Conservation (phyloP, 2,113 vertebrate genomes). For the Hippocampus comes region DNA sequence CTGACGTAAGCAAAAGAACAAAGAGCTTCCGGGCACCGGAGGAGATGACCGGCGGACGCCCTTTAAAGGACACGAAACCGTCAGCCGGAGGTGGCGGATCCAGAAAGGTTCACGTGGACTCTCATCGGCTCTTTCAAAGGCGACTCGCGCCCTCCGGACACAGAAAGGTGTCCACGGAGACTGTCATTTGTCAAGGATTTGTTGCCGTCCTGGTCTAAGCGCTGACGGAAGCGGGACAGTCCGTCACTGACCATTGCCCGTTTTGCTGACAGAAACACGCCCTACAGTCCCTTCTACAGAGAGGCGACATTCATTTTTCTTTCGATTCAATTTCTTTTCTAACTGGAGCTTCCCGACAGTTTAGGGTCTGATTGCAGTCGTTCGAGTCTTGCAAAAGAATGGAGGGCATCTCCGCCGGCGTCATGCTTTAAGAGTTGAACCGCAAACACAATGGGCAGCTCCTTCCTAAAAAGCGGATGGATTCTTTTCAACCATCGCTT, state of each 20-base stretch:
- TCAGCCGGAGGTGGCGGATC: not conserved
- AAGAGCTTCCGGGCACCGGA: too few relatives aligned
- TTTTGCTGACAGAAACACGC: too few relatives aligned
- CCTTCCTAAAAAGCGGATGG: conserved; percentile 37
- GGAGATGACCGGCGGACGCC: too few relatives aligned
- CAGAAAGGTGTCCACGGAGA: too few relatives aligned
- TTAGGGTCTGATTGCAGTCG: not conserved
- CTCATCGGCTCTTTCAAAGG: not conserved
- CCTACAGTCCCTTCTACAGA: too few relatives aligned
- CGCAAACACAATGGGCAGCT: conserved; percentile 46
- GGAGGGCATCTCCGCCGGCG: conserved; percentile 21
- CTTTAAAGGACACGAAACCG: not conserved
- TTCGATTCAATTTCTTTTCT: not conserved
- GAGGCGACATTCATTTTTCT: not conserved
- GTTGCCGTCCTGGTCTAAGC: too few relatives aligned
- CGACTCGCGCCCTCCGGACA: too few relatives aligned
- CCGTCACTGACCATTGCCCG: too few relatives aligned
- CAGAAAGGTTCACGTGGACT: not conserved
- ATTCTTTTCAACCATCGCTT: conserved; percentile 16
- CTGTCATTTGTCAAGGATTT: too few relatives aligned
- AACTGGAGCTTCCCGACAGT: not conserved
- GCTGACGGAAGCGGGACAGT: too few relatives aligned
- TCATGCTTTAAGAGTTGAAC: conserved; percentile 23
- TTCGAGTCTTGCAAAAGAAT: conserved; percentile 38
- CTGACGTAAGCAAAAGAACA: too few relatives aligned